Conservation (phyloP, 2,113 vertebrate genomes). For the Gnathonemus longibarbis region DNA sequence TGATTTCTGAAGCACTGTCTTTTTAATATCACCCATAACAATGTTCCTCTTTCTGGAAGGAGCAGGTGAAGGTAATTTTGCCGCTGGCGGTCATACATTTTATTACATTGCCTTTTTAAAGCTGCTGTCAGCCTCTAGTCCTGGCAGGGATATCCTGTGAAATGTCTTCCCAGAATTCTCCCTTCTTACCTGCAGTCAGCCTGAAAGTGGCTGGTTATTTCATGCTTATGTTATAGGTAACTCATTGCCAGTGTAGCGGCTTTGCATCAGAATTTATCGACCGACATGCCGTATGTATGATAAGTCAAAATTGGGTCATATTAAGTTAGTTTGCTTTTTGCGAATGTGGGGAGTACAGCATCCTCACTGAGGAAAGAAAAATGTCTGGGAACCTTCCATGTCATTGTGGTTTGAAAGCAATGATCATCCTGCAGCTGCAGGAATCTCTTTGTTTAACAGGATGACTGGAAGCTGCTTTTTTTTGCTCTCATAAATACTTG, state of each 20-base stretch:
- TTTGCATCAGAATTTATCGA: background rate
- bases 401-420: slow-evolving; percentile 2
- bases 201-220: background rate
- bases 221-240: background rate
- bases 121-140: background rate
- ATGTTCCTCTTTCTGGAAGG: background rate
- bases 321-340: background rate
- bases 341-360: background rate
- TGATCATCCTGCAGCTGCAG: background rate
- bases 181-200: background rate
- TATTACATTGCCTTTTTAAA: background rate
- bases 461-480: background rate
- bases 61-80: background rate
- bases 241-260: background rate
- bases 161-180: background rate
- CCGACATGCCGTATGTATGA: background rate
- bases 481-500: background rate
- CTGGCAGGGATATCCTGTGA: background rate
- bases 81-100: background rate
- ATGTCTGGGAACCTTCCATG: background rate
- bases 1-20: background rate
- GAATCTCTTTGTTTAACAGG: background rate
- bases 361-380: background rate
- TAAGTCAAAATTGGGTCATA: background rate
- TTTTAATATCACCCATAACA: background rate